Evolutionary conservation across 2,797 vertebrate species (phyloP), one percentile per base, ranked within the genome.

Genomic region (Furcifer pardalis): DNA sequence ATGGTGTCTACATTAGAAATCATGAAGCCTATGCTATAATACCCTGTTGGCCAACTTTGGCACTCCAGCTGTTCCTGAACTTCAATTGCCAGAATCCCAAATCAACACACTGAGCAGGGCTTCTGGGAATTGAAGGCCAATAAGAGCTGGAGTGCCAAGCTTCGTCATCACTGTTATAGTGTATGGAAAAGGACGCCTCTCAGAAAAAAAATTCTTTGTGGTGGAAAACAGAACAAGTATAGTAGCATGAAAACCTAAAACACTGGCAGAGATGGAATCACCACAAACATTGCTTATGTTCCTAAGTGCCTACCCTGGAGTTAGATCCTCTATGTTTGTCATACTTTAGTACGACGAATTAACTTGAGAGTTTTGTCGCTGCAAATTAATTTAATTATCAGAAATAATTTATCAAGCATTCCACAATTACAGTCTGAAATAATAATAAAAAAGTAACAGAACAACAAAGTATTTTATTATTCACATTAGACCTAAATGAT

Each of bases 401-500:
- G 30, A n/a, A 65, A 65, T n/a, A 9, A 27, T 6, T 27, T 63
- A 63, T 6, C 27, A 69, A 69, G 6, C 35, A 69, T 21, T 69
- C 23, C 23, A 6, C 66, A 37, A 19, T 69, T 37, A 40, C 35
- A 69, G 7, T 40, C 21, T 66, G 68, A 69, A 69, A 35, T 40
- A 40, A 69, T 23, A 42, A 56, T 56, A 15, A 15, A 42, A 44
- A 42, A 42, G 10, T 25, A 72, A 42, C 12, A 25, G n/a, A 5
- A 49, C 4, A 80, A 37, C 4, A 46, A 52, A 1, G 0, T 49
- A 72, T 3, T n/a, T 19, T 0, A 7, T 27, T 71, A 44, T 4
- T 49, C 44, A 74, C 30, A 19, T 49, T 49, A 79, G 27, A 49
- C 32, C 49, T 56, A 5, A 13, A 5, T 5, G 72, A 32, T 3